Evolutionary conservation across 2,888 invertebrate genomes (phyloP).

Genomic region (Idaea biselata): DNA sequence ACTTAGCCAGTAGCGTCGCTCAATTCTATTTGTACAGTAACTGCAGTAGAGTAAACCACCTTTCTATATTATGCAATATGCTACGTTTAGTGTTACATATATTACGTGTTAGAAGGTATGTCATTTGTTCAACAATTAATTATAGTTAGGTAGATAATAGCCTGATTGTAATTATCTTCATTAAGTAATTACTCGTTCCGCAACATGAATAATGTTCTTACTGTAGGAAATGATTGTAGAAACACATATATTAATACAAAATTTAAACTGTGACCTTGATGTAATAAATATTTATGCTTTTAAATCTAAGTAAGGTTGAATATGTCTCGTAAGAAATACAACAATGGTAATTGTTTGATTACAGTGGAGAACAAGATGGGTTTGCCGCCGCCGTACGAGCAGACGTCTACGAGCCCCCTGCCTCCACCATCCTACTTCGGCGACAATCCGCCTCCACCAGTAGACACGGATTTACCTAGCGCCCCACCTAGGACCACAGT

Average conservation of each 20-base stretch:
- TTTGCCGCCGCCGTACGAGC: conserved; percentile 69
- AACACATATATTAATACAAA: neutral
- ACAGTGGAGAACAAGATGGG: conserved; percentile 78
- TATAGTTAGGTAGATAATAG: neutral
- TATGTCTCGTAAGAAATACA: neutral
- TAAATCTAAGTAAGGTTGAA: neutral
- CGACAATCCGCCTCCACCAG: conserved; percentile 61
- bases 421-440: conserved; percentile 74
- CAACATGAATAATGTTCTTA: neutral
- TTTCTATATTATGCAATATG: conserved; percentile 13
- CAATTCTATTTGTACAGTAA: neutral
- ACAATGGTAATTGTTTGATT: conserved; percentile 29
- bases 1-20: no score
- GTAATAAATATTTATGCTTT: neutral
- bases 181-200: neutral
- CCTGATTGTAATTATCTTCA: no score
- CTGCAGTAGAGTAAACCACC: conserved; percentile 5
- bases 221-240: neutral
- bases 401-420: conserved; percentile 56
- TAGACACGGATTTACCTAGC: conserved; percentile 49
- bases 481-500: conserved; percentile 60
- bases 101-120: neutral
- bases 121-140: neutral
- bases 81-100: conserved; percentile 2
- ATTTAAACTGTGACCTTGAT: neutral